A percentile compares a stretch with the other conserved stretches of the same genome.
These are phyloP conservation scores for Byasa hedistus DNA, from an alignment of 2,888 invertebrate species.

Conservation along the genomic window DNA sequence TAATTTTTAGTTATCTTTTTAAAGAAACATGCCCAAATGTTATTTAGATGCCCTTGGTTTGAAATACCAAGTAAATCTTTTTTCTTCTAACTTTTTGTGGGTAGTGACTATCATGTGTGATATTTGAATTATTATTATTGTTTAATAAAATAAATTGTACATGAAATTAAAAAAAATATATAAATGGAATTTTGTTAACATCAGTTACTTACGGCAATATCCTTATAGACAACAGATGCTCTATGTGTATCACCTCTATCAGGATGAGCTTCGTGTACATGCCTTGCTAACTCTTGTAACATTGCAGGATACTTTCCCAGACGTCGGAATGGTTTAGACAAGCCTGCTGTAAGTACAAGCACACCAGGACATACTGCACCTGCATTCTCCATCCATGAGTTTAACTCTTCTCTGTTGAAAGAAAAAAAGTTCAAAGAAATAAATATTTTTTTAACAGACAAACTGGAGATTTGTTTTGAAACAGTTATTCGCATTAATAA, in stretches of 20 bases:
- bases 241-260: slow-evolving; percentile 98
- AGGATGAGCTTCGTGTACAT: slow-evolving; percentile 96
- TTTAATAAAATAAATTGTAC: no score
- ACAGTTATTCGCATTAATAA: not conserved
- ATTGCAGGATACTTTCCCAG: slow-evolving; percentile 96
- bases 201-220: slow-evolving; percentile 87
- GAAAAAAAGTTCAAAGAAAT: not conserved
- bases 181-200: no score
- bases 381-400: slow-evolving; percentile 92
- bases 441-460: no score
- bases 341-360: slow-evolving; percentile 92
- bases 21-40: no score
- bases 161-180: no score
- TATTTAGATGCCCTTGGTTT: no score
- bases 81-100: no score
- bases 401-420: slow-evolving; percentile 84
- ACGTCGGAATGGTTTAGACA: slow-evolving; percentile 97
- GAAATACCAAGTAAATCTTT: no score
- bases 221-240: slow-evolving; percentile 95
- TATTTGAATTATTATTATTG: no score
- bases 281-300: slow-evolving; percentile 96
- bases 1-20: no score
- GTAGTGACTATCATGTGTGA: no score
- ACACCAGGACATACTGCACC: slow-evolving; percentile 93
- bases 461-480: no score